Evolutionary conservation across 1,140 invertebrate genomes (phyloP), one percentile per base, ranked within the genome.

Genomic region (Lepidurus apus): DNA sequence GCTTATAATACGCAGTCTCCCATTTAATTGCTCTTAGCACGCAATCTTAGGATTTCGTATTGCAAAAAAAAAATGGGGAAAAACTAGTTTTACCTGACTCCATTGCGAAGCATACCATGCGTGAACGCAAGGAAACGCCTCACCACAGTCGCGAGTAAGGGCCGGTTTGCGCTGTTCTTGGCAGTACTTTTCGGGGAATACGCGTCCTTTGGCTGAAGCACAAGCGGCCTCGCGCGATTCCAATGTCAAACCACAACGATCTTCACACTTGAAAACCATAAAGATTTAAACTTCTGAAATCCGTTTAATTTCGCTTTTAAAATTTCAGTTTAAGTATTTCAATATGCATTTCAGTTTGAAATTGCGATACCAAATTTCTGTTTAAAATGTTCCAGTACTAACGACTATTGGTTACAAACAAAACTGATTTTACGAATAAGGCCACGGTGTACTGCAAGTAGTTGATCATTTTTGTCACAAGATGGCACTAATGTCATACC

Each of bases 31-130:
- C 17, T 7, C 21, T 65, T 34, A 34, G 34, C 34, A 34, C 2
- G 3, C 34, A 34, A 34, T 34, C 34, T 34, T 34, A 34, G 0
- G 1, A 3, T 34, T 34, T 34, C 34, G 3, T 34, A 34, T 34
- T 34, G 34, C 34, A 34, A 34, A 34, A 34, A 34, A 2, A 34
- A 34, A 0, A 3, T 26, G 2, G 34, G 34, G 34, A 4, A 2
- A 34, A 34, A 34, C 34, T n/a, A 74, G 45, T 76, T 78, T 78
- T 80, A 85, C 84, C 77, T 83, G 83, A 73, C 84, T 84, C 87
- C 87, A 89, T 80, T 89, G 91, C 7, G 93, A 92, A 1, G 92
- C 89, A 83, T 94, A 95, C 96, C 96, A 98, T 82, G 91, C 88
- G 82, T 88, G 91, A 80, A 90, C 89, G 85, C 92, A 97, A 34